Percentiles rank a stretch among this genome's conserved stretches.
phyloP scores from a whole-genome alignment of 2,113 vertebrate genomes.

The Misgurnus mizolepis region DNA sequence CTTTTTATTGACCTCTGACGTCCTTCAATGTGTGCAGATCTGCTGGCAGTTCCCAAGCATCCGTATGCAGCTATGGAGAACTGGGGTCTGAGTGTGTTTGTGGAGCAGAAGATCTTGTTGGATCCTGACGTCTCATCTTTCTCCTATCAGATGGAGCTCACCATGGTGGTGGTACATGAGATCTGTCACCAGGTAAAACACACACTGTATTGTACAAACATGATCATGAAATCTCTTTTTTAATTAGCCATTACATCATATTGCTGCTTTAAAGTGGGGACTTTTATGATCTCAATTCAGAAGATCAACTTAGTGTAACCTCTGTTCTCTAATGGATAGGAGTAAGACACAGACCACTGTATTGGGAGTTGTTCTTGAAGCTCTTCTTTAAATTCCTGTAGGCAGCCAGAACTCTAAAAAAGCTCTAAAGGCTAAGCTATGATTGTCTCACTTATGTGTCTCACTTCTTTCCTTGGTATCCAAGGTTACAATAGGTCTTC shows the following conservation, averaged over 20 bases:
- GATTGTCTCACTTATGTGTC: no score
- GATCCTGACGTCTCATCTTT: conserved; percentile 88
- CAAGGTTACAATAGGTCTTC: no score
- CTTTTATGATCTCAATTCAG: not conserved
- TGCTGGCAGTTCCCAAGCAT: conserved; percentile 89
- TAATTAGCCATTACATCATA: no score
- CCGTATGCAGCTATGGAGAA: conserved; percentile 92
- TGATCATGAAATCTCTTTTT: no score
- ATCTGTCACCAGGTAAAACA: conserved; percentile 79
- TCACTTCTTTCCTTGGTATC: no score
- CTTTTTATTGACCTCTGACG: not conserved
- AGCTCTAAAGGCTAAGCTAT: no score
- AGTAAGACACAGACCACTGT: no score
- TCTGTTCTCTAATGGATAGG: no score
- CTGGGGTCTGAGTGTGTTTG: conserved; percentile 89
- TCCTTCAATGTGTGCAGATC: conserved; percentile 71
- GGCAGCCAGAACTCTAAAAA: no score
- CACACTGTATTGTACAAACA: not conserved
- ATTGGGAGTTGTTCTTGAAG: no score
- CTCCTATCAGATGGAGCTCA: conserved; percentile 88
- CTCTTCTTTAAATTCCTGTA: no score
- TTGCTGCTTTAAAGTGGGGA: no score
- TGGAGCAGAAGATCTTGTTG: conserved; percentile 88
- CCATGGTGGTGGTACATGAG: conserved; percentile 72
- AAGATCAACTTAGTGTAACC: not conserved